Evolutionary conservation across 2,113 vertebrate species (phyloP), one percentile per base, ranked within the genome.

Genomic region (Apteryx owenii): DNA sequence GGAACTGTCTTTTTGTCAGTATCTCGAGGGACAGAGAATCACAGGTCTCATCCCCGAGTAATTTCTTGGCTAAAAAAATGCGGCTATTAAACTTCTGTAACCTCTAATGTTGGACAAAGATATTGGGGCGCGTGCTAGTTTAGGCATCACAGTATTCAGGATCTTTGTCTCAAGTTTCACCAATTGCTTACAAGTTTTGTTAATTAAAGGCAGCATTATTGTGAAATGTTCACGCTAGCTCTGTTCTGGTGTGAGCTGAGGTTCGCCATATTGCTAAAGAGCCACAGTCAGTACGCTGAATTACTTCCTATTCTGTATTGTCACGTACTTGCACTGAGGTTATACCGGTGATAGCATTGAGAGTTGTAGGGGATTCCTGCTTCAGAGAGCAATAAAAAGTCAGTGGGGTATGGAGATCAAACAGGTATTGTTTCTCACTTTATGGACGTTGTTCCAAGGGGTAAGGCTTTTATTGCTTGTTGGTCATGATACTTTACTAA

Each of bases 71-170:
- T 23, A 12, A 51, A 66, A 78, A 70, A 58, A n/a, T 3, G 17
- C 17, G 33, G 5, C 3, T 51, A 0, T 64, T 22, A 44, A 88
- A 58, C 40, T 60, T 13, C 36, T 40, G 28, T 62, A 9, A 7
- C 21, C 5, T 13, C 1, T 23, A 3, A 9, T 66, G 16, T 1
- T 22, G 16, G 33, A 46, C 50, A 19, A 19, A 3, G 25, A 1
- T n/a, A 7, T 0, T 1, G 44, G 3, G 38, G 31, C 13, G 5
- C 7, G 0, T 5, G 33, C 69, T 23, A 10, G 6, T 62, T 5
- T 23, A n/a, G 31, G 3, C 26, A 14, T 79, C 17, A 0, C 20
- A 4, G 13, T 1, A 1, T 25, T 68, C 0, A 2, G 42, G 53
- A 2, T 20, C 29, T 64, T n/a, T 23, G 29, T 36, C n/a, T 85